phyloP scores from a whole-genome alignment of 2,113 vertebrate genomes.

The Cyanoliseus patagonus region DNA sequence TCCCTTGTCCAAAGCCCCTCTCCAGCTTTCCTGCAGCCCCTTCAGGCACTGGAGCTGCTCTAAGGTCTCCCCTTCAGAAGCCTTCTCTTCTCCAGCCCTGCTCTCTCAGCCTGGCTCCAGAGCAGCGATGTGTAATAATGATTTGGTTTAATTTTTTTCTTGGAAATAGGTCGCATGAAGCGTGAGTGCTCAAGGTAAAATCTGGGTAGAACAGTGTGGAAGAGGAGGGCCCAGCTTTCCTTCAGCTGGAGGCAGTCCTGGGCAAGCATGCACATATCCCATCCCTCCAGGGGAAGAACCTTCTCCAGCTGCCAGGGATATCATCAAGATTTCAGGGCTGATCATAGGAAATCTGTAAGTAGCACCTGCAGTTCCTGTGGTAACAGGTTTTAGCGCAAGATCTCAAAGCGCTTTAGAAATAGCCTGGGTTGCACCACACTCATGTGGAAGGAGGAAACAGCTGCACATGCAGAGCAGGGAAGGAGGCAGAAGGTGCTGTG shows the following conservation, averaged over 20 bases:
- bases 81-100: background rate
- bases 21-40: no score
- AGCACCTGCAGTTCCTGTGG: background rate
- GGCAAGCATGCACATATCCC: background rate
- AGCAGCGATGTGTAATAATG: background rate
- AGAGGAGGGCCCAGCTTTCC: background rate
- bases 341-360: background rate
- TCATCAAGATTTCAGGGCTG: background rate
- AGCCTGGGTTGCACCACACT: background rate
- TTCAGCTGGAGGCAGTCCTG: background rate
- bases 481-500: background rate
- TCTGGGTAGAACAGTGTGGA: background rate
- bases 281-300: background rate
- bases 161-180: background rate
- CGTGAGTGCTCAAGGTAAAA: background rate
- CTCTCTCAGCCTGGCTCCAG: background rate
- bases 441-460: background rate
- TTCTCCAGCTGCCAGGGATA: background rate
- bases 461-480: rapidly evolving
- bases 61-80: background rate
- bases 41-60: no score
- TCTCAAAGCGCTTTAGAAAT: slow-evolving; percentile 14
- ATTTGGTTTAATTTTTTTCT: background rate
- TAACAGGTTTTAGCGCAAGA: background rate
- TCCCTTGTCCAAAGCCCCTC: no score